phyloP scores from a whole-genome alignment of 2,888 invertebrate species.

The Zeuzera pyrina region DNA sequence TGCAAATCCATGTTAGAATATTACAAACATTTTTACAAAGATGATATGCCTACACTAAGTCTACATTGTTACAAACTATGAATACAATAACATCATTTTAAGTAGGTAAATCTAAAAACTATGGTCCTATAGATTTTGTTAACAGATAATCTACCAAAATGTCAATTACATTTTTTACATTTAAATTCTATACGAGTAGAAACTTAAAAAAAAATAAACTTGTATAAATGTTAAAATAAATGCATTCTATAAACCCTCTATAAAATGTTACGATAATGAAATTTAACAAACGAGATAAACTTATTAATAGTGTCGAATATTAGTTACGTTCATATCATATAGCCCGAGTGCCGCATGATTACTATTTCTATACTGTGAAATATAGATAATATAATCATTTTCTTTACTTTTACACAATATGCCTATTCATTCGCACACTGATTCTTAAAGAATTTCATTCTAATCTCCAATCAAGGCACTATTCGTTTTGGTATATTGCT shows the following conservation, averaged over 20 bases:
- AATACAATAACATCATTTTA: slow-evolving; percentile 17
- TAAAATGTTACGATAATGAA: slow-evolving; percentile 56
- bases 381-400: slow-evolving; percentile 71
- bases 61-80: slow-evolving; percentile 27
- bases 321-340: slow-evolving; percentile 24
- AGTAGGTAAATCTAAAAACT: slow-evolving; percentile 12
- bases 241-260: slow-evolving; percentile 66
- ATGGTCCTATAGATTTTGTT: slow-evolving; percentile 30
- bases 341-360: slow-evolving; percentile 64
- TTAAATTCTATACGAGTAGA: slow-evolving; percentile 50
- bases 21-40: slow-evolving; percentile 55
- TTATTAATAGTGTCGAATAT: slow-evolving; percentile 44
- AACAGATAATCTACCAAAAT: slow-evolving; percentile 70
- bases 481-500: slow-evolving; percentile 71
- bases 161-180: slow-evolving; percentile 48
- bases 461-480: slow-evolving; percentile 65
- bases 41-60: slow-evolving; percentile 61
- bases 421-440: slow-evolving; percentile 40
- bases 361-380: slow-evolving; percentile 71
- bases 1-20: slow-evolving; percentile 49
- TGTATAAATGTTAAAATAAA: slow-evolving; percentile 68
- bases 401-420: slow-evolving; percentile 33
- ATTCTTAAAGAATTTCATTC: slow-evolving; percentile 49
- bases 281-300: slow-evolving; percentile 60
- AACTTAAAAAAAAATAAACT: slow-evolving; percentile 52